These are phyloP conservation scores for Muscidifurax raptorellus DNA, from an alignment of 1,140 invertebrate species.

Conservation along the genomic window DNA sequence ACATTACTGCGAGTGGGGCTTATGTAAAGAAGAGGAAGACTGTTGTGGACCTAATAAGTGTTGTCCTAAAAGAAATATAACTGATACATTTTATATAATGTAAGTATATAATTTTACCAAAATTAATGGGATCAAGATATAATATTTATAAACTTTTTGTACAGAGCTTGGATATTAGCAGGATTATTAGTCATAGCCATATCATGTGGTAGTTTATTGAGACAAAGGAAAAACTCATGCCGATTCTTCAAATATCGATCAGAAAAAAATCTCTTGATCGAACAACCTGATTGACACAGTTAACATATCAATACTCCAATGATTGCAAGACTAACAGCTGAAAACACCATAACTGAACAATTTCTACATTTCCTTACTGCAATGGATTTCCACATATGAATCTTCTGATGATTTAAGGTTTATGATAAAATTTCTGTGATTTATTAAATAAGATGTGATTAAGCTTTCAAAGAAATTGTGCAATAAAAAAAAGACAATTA, in stretches of 20 bases:
- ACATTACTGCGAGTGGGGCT: constrained; percentile 42
- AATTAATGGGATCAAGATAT: background rate
- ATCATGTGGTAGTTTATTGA: constrained; percentile 17
- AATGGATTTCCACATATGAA: background rate
- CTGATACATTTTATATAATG: constrained; percentile 19
- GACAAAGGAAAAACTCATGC: background rate
- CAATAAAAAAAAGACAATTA: background rate
- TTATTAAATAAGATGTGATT: constrained; percentile 19
- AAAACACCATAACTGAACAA: background rate
- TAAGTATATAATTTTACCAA: constrained; percentile 13
- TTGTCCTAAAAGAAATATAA: constrained; percentile 38
- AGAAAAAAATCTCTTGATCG: constrained; percentile 6
- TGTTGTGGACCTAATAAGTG: constrained; percentile 48
- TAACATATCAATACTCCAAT: background rate
- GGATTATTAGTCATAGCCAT: constrained; percentile 18
- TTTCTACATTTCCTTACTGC: background rate
- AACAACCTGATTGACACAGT: background rate
- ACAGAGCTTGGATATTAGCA: constrained; percentile 30
- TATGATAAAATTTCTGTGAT: constrained; percentile 30
- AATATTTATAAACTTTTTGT: background rate
- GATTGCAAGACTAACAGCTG: background rate
- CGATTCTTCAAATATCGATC: background rate
- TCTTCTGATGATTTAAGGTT: constrained; percentile 19
- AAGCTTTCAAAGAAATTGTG: background rate
- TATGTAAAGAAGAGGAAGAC: constrained; percentile 41